Conservation (phyloP, 2,113 vertebrate genomes). For the Ammospiza nelsoni region DNA sequence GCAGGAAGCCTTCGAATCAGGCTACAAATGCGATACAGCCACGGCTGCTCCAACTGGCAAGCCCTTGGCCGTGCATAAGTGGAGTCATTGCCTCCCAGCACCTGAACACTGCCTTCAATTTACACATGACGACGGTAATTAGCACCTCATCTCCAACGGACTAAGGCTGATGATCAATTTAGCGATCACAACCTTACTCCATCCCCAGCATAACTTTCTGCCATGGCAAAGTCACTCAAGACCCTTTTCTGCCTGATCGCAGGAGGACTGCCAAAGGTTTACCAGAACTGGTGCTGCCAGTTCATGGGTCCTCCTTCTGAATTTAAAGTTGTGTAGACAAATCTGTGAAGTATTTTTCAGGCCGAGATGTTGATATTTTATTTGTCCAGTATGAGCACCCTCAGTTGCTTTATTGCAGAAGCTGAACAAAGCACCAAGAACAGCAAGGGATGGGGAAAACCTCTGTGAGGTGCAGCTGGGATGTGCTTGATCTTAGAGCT, state of each 20-base stretch:
- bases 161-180: not conserved
- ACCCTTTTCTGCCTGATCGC: not conserved
- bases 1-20: not conserved
- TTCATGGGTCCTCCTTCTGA: not conserved
- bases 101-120: not conserved
- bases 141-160: not conserved
- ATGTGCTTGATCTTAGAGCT: not conserved
- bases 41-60: fast-evolving
- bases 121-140: not conserved
- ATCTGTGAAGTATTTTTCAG: not conserved
- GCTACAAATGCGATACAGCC: not conserved
- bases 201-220: not conserved
- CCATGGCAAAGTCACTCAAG: not conserved
- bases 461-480: not conserved
- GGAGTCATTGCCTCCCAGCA: not conserved
- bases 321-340: not conserved
- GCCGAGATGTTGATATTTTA: not conserved
- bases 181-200: not conserved
- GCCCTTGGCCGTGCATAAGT: not conserved
- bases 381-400: not conserved
- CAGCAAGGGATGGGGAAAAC: not conserved
- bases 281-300: not conserved
- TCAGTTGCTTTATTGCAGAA: not conserved
- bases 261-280: not conserved
- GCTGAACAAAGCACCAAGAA: not conserved